Conservation (phyloP, 2,888 invertebrate species). For the Drosophila hamatofila region DNA sequence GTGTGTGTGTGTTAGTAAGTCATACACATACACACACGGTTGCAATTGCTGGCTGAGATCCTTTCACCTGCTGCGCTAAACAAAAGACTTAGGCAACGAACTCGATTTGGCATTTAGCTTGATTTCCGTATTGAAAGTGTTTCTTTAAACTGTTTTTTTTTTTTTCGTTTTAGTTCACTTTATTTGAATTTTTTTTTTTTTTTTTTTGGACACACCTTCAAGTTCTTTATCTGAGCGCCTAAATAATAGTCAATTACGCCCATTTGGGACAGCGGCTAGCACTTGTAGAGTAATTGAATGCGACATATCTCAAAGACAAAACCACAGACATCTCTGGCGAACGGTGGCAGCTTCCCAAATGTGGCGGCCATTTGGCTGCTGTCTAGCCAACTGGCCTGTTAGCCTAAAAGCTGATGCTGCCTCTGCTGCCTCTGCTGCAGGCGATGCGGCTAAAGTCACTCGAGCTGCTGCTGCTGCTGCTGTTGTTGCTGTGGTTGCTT, state of each 20-base stretch:
- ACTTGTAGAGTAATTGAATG: constrained; percentile 64
- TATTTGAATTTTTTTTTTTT: constrained; percentile 3
- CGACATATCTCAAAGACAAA: constrained; percentile 56
- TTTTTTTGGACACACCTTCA: constrained; percentile 53
- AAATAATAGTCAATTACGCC: constrained; percentile 62
- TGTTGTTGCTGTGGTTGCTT: constrained; percentile 5
- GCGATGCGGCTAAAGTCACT: not conserved
- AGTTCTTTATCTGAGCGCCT: constrained; percentile 62
- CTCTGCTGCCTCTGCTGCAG: constrained; percentile 5
- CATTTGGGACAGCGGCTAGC: constrained; percentile 43
- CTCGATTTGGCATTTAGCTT: constrained; percentile 46
- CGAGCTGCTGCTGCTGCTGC: not conserved
- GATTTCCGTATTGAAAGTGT: constrained; percentile 71
- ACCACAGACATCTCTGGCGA: constrained; percentile 46
- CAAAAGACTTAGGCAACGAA: constrained; percentile 78
- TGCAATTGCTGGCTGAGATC: constrained; percentile 40
- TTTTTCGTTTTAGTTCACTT: not conserved
- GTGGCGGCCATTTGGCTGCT: constrained; percentile 57
- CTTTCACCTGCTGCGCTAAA: constrained; percentile 72
- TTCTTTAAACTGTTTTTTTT: constrained; percentile 14
- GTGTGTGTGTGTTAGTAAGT: constrained; percentile 40
- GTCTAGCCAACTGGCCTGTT: constrained; percentile 28
- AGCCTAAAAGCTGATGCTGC: constrained; percentile 26
- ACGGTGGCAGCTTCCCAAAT: constrained; percentile 74
- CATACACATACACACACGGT: constrained; percentile 9